Conservation (phyloP, 2,113 vertebrate genomes). For the Lepisosteus oculatus region DNA sequence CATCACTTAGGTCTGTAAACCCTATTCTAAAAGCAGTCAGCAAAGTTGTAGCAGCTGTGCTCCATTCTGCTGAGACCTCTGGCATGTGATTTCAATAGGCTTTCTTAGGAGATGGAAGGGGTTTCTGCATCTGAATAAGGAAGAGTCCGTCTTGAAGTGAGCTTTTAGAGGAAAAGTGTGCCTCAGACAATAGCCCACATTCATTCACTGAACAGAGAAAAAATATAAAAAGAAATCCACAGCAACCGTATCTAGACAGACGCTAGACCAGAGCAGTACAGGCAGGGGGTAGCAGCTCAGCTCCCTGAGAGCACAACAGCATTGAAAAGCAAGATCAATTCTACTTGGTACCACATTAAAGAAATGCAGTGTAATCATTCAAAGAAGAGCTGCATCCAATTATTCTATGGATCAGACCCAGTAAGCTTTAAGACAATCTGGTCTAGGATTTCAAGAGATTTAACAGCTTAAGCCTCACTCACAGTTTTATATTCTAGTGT, state of each 20-base stretch:
- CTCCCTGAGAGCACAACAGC: conserved; percentile 51
- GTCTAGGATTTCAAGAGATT: conserved; percentile 54
- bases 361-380: conserved; percentile 26
- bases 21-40: conserved; percentile 69
- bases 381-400: conserved; percentile 55
- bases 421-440: conserved; percentile 49
- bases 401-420: conserved; percentile 41
- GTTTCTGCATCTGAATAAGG: conserved; percentile 76
- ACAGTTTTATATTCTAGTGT: conserved; percentile 55
- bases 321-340: conserved; percentile 64
- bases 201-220: conserved; percentile 54
- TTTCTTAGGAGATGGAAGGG: conserved; percentile 62
- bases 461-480: conserved; percentile 58
- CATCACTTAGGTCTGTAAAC: conserved; percentile 59
- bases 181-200: conserved; percentile 80
- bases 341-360: conserved; percentile 35
- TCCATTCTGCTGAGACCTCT: conserved; percentile 75
- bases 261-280: conserved; percentile 24
- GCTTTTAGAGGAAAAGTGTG: conserved; percentile 78
- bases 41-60: conserved; percentile 71
- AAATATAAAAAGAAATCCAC: conserved; percentile 40
- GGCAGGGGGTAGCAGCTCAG: conserved; percentile 26
- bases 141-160: conserved; percentile 60
- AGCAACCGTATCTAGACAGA: conserved; percentile 41
- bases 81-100: conserved; percentile 77